phyloP scores from a whole-genome alignment of 2,888 invertebrate species.

The Mermis nigrescens region DNA sequence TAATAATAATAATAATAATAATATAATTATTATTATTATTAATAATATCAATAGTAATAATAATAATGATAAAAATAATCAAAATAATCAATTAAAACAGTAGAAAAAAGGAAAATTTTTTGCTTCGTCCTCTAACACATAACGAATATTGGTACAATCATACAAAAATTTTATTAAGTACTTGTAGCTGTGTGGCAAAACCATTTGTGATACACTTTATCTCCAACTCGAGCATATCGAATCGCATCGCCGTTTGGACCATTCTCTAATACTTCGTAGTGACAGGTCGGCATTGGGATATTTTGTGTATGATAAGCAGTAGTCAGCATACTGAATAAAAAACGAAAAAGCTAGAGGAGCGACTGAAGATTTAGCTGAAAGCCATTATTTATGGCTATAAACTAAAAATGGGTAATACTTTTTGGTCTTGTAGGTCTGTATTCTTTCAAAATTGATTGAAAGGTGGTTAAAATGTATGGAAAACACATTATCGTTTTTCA shows the following conservation, averaged over 20 bases:
- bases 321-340: constrained; percentile 25
- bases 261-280: constrained; percentile 27
- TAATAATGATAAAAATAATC: too few relatives aligned
- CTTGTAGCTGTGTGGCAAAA: neutral
- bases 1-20: too few relatives aligned
- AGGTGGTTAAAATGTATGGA: too few relatives aligned
- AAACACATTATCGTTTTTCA: too few relatives aligned
- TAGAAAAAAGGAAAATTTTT: too few relatives aligned
- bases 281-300: constrained; percentile 28
- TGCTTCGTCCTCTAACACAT: neutral
- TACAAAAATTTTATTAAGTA: neutral
- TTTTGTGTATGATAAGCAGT: constrained; percentile 25
- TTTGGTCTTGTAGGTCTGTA: neutral
- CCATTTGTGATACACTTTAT: neutral
- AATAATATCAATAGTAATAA: too few relatives aligned
- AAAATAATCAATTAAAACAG: too few relatives aligned
- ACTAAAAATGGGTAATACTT: neutral
- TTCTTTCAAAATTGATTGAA: neutral
- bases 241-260: constrained; percentile 20
- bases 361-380: neutral
- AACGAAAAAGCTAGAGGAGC: neutral
- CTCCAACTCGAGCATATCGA: neutral
- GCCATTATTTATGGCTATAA: neutral
- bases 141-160: neutral
- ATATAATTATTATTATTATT: too few relatives aligned